Evolutionary conservation across 2,113 vertebrate genomes (phyloP), one percentile per base, ranked within the genome.

Genomic region (Chaetodon trifascialis): DNA sequence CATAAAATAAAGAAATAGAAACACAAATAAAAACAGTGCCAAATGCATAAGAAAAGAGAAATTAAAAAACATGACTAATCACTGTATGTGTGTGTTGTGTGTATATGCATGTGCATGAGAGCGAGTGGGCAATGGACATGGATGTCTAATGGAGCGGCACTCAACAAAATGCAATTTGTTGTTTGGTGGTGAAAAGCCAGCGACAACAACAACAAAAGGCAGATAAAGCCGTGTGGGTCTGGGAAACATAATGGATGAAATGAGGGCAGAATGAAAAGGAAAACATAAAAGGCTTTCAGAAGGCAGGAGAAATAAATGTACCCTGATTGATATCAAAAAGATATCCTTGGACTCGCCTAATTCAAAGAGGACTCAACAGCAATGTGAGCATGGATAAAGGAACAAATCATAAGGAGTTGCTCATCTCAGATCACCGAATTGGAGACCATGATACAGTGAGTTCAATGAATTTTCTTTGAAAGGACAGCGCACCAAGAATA

Each of bases 211-310:
- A 88, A 84, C 87, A 90, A 85, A 86, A 80, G 73, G 64, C 70
- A 90, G 86, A 90, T 88, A 87, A 83, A 88, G 86, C 73, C 7
- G 72, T 46, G 67, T 73, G 65, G 66, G 58, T 90, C 82, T 90
- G 73, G 74, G 66, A 86, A 83, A 86, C 56, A 82, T 89, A 87
- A 88, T 80, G 80, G 78, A 73, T 70, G 69, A 87, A 91, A 93
- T 79, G 75, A 90, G 74, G 78, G 71, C 78, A 80, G 60, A 86
- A 91, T 90, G 86, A 91, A 92, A 91, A 88, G 79, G 49, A 73
- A 82, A 85, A 76, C 80, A 93, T 91, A 51, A 88, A 85, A 87
- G 78, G 86, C 87, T 88, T 87, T 87, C 78, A 86, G 51, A 75
- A 77, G 68, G 78, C 76, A 40, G 71, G 16, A 60, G 65, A 79